A percentile compares a stretch with the other conserved stretches of the same genome.
Conservation (phyloP, 2,888 invertebrate genomes). For the Alsophila aescularia region DNA sequence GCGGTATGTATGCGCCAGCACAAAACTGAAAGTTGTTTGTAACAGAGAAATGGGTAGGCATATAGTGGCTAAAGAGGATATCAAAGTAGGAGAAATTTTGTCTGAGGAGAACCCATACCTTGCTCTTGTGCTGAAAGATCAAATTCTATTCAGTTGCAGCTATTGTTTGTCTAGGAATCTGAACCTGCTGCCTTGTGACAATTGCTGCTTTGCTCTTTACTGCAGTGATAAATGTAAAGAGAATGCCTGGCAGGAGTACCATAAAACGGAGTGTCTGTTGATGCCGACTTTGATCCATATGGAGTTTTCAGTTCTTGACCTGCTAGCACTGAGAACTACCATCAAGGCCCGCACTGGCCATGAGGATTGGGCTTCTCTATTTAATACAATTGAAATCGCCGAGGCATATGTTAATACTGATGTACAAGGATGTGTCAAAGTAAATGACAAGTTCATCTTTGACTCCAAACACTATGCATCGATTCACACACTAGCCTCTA, state of each 20-base stretch:
- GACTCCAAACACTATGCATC: slow-evolving; percentile 81
- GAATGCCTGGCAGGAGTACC: slow-evolving; percentile 87
- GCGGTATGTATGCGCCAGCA: slow-evolving; percentile 85
- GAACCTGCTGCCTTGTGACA: slow-evolving; percentile 86
- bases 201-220: slow-evolving; percentile 87
- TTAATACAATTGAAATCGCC: slow-evolving; percentile 56
- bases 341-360: slow-evolving; percentile 68
- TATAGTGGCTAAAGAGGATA: slow-evolving; percentile 87
- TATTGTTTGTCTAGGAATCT: slow-evolving; percentile 86
- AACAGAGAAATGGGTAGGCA: slow-evolving; percentile 87
- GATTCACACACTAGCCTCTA: slow-evolving; percentile 88
- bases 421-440: slow-evolving; percentile 65
- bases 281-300: slow-evolving; percentile 85
- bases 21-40: slow-evolving; percentile 85
- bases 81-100: slow-evolving; percentile 90
- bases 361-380: slow-evolving; percentile 56
- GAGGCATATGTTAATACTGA: slow-evolving; percentile 66
- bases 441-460: slow-evolving; percentile 63
- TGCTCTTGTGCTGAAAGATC: slow-evolving; percentile 75
- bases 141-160: slow-evolving; percentile 86
- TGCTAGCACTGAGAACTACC: slow-evolving; percentile 87
- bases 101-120: slow-evolving; percentile 90
- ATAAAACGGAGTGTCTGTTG: slow-evolving; percentile 90
- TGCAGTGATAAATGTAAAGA: slow-evolving; percentile 87
- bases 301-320: slow-evolving; percentile 87